Base-by-base conservation (phyloP, 1,140 invertebrate genomes). In the Planococcus citri region DNA sequence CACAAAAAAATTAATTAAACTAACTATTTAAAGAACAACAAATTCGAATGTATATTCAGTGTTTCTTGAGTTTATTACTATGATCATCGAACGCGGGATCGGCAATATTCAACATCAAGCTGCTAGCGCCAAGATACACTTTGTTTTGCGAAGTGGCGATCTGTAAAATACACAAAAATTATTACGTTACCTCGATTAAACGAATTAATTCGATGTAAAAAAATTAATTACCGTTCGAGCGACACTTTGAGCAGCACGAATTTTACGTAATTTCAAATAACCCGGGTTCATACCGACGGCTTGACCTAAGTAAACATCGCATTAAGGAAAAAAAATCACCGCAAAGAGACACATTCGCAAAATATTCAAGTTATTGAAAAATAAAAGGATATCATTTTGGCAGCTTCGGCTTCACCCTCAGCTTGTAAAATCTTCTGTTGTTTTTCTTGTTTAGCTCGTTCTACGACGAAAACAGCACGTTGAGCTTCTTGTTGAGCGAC, bases 341-440 rank as follows among this genome's bases (percentile, higher is more conserved):
- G 10, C 60, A 25, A 64, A 9, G 24, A 64, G 24, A 24, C 10
- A 17, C 10, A 25, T 64, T 24, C 60, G n/a, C 17, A 60, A 29
- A 17, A 38, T 71, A 68, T 71, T 37, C 33, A 22, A 33, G 68
- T 24, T 0, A 70, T 64, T 64, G 17, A 64, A 64, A 20, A 29
- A 73, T 71, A 74, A 84, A 89, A 90, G 88, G 88, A 90, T 90
- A 91, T 90, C 91, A 95, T 92, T 85, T 92, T 90, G 1, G 97
- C 97, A 75, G 97, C 93, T 84, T 97, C 90, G 25, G 97, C 95
- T 88, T 99, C 97, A 84, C 97, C 97, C 82, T 99, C 96, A 73
- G 97, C 97, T 79, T 99, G 96, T 1, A 99, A 95, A 81, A 99
- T 97, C 78, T 99, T 99, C 80, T 99, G 97, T 79, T 99, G 97